Base-by-base conservation (phyloP, 2,797 vertebrate genomes). In the Sarcophilus harrisii region DNA sequence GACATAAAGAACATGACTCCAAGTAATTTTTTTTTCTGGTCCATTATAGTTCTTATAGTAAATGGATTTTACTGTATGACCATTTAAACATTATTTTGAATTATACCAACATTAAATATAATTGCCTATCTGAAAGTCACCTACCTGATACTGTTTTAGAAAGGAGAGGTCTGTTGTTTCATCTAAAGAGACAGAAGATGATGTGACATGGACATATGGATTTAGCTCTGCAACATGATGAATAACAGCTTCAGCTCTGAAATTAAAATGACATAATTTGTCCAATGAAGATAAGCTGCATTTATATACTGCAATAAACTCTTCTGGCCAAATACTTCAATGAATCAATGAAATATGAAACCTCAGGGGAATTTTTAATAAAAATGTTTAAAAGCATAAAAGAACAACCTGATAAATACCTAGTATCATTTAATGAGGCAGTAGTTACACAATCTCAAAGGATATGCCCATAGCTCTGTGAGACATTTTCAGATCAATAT, bases 121-220 rank as follows among this genome's bases (percentile, higher is more conserved):
- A 81, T 81, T 27, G 24, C 9, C 18, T 32, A 91, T 28, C 45
- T 93, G 29, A 54, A 27, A 87, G 10, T 21, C 13, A 94, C 97
- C 95, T 97, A 99, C 99, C 99, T 99, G 99, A 97, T 99, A 99
- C 92, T 99, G 99, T 96, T 98, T 99, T 57, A 99, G 98, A 97
- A 99, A 99, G 97, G 99, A 99, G 94, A 99, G 98, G 98, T 99
- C 99, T 89, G 99, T 99, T 57, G 97, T 99, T 97, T 99, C 99
- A 90, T 99, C 99, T 92, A 99, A 98, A 90, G 98, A 97, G 90
- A 98, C 96, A 95, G 98, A 98, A 10, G 99, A 99, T 91, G 99
- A 98, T 94, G 99, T 99, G 93, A 99, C 99, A 90, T 99, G 99
- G 94, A 99, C 99, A 73, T 99, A 99, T 0, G 99, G 99, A 98